Percentiles rank a stretch among this genome's conserved stretches.
Evolutionary conservation across 2,888 invertebrate species (phyloP).

Genomic region (Oxycera nigricornis): DNA sequence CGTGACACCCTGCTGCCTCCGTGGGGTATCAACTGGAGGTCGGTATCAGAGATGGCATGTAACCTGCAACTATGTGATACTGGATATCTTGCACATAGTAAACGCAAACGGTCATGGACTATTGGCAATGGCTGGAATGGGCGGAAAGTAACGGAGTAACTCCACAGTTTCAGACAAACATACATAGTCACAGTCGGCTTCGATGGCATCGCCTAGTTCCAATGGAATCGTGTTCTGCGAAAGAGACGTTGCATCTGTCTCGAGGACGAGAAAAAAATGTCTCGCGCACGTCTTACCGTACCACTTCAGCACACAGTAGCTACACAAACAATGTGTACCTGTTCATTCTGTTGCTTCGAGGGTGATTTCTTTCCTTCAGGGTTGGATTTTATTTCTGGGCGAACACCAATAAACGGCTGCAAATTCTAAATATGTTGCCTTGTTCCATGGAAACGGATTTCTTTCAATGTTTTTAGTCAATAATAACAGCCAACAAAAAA

Average conservation of each 20-base stretch:
- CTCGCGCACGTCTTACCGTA: background rate
- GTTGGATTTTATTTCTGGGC: too few relatives aligned
- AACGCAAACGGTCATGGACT: background rate
- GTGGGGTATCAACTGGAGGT: conserved; percentile 12
- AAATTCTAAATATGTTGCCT: too few relatives aligned
- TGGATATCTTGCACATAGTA: background rate
- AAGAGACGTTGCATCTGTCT: conserved; percentile 14
- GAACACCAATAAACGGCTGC: too few relatives aligned
- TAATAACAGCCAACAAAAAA: too few relatives aligned
- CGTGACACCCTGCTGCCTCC: conserved; percentile 49
- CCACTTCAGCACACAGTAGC: background rate
- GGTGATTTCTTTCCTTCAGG: too few relatives aligned
- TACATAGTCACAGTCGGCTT: background rate
- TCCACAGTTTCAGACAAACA: too few relatives aligned
- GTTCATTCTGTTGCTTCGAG: background rate
- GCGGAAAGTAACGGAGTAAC: background rate
- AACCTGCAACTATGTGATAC: conserved; percentile 30
- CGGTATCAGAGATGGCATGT: background rate
- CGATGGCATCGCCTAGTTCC: background rate
- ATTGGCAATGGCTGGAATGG: background rate
- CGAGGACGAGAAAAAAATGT: background rate
- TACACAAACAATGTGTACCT: background rate
- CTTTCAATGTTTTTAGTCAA: too few relatives aligned
- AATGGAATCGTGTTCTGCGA: background rate
- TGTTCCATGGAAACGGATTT: too few relatives aligned